These are phyloP conservation scores for Phoxinus phoxinus DNA, from an alignment of 2,113 vertebrate species.

Conservation along the genomic window DNA sequence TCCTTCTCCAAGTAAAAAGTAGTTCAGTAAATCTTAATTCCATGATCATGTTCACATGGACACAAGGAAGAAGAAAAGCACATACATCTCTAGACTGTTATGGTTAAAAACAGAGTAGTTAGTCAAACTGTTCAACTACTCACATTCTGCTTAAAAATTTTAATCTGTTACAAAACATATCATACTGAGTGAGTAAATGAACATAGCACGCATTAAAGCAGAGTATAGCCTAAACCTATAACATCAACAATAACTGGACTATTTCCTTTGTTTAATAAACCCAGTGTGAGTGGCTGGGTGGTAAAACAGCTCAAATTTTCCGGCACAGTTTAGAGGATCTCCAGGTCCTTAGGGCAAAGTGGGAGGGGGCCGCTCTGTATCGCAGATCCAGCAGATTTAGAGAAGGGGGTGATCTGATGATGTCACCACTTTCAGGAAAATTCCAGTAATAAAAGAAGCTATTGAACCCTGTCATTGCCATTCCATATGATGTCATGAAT, in stretches of 20 bases:
- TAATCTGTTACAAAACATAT: neutral
- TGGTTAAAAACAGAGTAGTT: neutral
- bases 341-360: conserved; percentile 6
- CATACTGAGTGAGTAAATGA: neutral
- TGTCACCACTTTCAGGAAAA: conserved; percentile 73
- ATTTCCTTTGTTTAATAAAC: conserved; percentile 12
- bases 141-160: neutral
- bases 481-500: conserved; percentile 65
- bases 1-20: neutral
- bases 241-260: neutral
- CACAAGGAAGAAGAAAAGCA: neutral
- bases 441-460: conserved; percentile 71
- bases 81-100: neutral
- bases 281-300: neutral
- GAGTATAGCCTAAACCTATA: neutral
- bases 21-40: neutral
- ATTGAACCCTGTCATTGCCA: conserved; percentile 66
- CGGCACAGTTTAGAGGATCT: conserved; percentile 6
- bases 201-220: neutral
- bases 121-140: neutral
- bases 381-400: neutral
- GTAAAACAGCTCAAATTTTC: conserved; percentile 13
- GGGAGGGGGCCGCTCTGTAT: conserved; percentile 13
- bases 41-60: neutral
- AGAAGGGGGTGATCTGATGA: conserved; percentile 62